These are phyloP conservation scores for Mormyrus lacerda DNA, from an alignment of 2,113 vertebrate genomes.

Conservation along the genomic window DNA sequence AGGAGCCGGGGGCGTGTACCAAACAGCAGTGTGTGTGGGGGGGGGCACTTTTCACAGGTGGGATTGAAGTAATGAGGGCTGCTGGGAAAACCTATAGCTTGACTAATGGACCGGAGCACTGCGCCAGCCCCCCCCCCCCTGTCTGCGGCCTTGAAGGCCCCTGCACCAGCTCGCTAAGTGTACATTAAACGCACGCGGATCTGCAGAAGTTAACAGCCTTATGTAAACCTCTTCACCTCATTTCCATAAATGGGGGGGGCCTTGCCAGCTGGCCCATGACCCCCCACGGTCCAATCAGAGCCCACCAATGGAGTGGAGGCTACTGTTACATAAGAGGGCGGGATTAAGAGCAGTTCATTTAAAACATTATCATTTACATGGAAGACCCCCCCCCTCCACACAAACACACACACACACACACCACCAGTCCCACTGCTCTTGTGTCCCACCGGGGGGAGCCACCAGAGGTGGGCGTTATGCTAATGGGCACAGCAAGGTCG, in stretches of 20 bases:
- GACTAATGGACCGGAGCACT: neutral
- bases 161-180: neutral
- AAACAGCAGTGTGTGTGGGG: neutral
- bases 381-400: neutral
- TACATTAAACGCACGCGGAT: neutral
- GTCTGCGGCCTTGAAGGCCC: neutral
- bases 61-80: neutral
- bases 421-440: neutral
- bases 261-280: constrained; percentile 1
- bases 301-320: neutral
- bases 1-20: neutral
- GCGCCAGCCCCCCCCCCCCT: neutral
- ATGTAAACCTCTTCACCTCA: constrained; percentile 30
- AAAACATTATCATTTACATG: neutral
- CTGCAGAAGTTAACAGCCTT: constrained; percentile 18
- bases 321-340: neutral
- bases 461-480: neutral
- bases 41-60: neutral
- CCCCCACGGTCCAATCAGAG: constrained; percentile 20
- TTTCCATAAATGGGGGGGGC: constrained; percentile 18
- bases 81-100: neutral
- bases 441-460: neutral
- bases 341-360: neutral
- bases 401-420: neutral
- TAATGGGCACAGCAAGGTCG: neutral